Conservation (phyloP, 2,888 invertebrate species). For the Trichogramma dendrolimi region DNA sequence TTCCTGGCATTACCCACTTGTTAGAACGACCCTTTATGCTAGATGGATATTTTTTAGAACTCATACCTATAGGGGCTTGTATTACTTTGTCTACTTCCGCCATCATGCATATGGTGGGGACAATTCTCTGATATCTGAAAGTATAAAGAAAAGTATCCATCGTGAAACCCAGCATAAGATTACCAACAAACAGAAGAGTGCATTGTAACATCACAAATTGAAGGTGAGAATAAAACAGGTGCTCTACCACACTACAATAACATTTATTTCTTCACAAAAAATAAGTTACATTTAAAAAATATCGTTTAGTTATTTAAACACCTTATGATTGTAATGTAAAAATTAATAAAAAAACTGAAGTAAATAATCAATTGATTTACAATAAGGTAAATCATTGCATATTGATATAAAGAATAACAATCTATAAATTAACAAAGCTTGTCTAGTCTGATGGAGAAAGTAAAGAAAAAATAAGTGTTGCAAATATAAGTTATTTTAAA, state of each 20-base stretch:
- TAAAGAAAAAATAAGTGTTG: conserved; percentile 14
- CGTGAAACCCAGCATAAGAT: conserved; percentile 10
- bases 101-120: conserved; percentile 36
- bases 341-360: conserved; percentile 1
- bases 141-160: conserved; percentile 28
- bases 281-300: conserved; percentile 26
- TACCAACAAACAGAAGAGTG: conserved; percentile 5
- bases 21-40: conserved; percentile 49
- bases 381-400: conserved; percentile 7
- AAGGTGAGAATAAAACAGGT: conserved; percentile 25
- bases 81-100: conserved; percentile 17
- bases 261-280: conserved; percentile 37
- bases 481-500: conserved; percentile 13
- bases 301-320: conserved; percentile 6
- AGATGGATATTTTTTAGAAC: conserved; percentile 47
- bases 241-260: conserved; percentile 30
- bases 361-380: neutral
- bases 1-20: conserved; percentile 47
- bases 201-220: neutral
- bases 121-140: conserved; percentile 42
- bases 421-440: conserved; percentile 9
- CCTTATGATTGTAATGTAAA: conserved; percentile 12
- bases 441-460: conserved; percentile 9
- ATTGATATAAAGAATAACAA: conserved; percentile 7
- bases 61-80: conserved; percentile 1